Evolutionary conservation across 2,888 invertebrate species (phyloP).

Genomic region (Pollenia amentaria): DNA sequence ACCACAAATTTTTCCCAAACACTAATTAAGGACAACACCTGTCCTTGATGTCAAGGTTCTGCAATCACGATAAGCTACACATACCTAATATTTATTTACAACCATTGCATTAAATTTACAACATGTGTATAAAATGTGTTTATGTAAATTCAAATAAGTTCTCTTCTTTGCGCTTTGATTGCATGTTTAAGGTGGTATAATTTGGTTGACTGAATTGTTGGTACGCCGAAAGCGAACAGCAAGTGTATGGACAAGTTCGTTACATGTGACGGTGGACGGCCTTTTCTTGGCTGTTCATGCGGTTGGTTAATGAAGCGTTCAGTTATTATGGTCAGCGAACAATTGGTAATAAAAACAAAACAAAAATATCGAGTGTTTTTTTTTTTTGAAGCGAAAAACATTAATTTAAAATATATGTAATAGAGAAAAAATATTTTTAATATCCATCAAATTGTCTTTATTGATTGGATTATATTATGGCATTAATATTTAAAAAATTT

Average conservation of each 20-base stretch:
- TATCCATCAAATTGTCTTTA: too few relatives aligned
- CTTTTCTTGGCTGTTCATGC: constrained; percentile 36
- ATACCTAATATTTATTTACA: not conserved
- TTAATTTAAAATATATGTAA: too few relatives aligned
- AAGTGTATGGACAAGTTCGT: constrained; percentile 34
- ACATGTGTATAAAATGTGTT: constrained; percentile 11
- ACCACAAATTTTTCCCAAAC: not conserved
- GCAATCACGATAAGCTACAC: constrained; percentile 19
- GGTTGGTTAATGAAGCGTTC: constrained; percentile 59
- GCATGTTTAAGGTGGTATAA: constrained; percentile 34
- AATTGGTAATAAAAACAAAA: constrained; percentile 38
- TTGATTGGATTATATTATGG: too few relatives aligned
- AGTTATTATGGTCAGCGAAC: constrained; percentile 54
- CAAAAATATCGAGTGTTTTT: not conserved
- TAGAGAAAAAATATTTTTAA: too few relatives aligned
- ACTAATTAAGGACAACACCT: not conserved
- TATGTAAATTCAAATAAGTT: not conserved
- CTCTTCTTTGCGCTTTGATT: constrained; percentile 34
- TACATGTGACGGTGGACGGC: constrained; percentile 20
- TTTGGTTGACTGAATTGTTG: constrained; percentile 31
- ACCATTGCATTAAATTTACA: constrained; percentile 19
- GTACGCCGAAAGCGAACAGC: constrained; percentile 15
- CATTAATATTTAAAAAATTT: too few relatives aligned
- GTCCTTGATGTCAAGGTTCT: constrained; percentile 27
- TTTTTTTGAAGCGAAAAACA: too few relatives aligned